phyloP scores from a whole-genome alignment of 2,113 vertebrate species.

The Columba janthina region DNA sequence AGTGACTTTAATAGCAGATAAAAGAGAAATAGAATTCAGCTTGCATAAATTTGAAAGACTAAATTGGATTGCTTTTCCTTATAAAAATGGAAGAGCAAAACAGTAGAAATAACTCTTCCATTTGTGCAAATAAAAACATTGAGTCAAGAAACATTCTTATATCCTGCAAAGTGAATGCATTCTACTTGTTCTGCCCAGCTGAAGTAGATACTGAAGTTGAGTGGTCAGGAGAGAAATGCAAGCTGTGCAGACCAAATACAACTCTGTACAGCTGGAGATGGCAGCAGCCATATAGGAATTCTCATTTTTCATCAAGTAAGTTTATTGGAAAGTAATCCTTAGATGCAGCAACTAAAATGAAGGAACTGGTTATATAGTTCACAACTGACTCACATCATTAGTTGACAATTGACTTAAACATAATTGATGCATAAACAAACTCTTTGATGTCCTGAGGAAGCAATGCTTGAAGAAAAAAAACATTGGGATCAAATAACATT shows the following conservation, averaged over 20 bases:
- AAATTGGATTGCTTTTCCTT: background rate
- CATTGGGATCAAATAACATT: background rate
- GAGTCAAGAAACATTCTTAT: background rate
- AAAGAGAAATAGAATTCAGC: background rate
- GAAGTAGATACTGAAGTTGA: background rate
- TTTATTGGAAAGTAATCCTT: background rate
- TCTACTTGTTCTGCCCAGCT: background rate
- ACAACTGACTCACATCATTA: background rate
- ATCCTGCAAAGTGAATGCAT: background rate
- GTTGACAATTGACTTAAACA: background rate
- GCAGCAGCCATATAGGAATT: background rate
- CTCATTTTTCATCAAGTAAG: background rate
- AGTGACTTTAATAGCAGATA: background rate
- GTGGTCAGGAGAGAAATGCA: background rate
- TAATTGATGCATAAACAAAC: background rate
- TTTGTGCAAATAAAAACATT: background rate
- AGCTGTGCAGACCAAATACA: background rate
- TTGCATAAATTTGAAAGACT: background rate
- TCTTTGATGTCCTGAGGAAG: background rate
- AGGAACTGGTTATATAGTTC: background rate
- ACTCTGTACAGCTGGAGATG: background rate
- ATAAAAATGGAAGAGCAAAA: background rate
- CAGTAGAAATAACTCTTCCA: background rate
- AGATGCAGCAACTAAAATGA: background rate
- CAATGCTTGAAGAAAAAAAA: background rate